These are phyloP conservation scores for Rhinopomastus cyanomelas DNA, from an alignment of 2,113 vertebrate species.

Conservation along the genomic window DNA sequence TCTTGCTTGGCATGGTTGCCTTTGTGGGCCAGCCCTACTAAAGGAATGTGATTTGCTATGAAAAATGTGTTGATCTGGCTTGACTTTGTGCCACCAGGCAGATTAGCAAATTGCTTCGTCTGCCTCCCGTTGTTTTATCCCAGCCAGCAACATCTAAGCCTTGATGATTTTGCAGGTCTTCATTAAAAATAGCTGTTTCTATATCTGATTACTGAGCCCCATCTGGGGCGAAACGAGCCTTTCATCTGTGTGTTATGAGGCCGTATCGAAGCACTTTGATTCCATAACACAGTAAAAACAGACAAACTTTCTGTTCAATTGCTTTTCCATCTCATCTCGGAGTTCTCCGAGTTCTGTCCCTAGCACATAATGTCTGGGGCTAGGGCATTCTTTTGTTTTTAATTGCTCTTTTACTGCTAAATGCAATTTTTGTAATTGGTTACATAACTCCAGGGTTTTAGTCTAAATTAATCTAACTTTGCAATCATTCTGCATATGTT, in stretches of 20 bases:
- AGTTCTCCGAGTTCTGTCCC: neutral
- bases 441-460: constrained; percentile 50
- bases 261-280: neutral
- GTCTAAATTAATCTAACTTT: constrained; percentile 55
- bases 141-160: constrained; percentile 51
- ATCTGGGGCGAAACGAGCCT: constrained; percentile 43
- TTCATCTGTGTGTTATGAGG: constrained; percentile 49
- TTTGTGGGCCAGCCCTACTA: neutral
- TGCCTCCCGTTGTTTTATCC: constrained; percentile 20
- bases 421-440: constrained; percentile 51
- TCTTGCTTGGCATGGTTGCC: constrained; percentile 5
- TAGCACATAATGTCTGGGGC: neutral
- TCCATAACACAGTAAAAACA: constrained; percentile 25
- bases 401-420: constrained; percentile 43
- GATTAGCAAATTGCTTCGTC: constrained; percentile 36
- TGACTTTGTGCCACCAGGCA: constrained; percentile 40
- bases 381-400: neutral
- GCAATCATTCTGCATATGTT: constrained; percentile 19
- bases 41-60: constrained; percentile 59
- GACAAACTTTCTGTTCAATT: constrained; percentile 19
- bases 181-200: constrained; percentile 61
- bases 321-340: constrained; percentile 14
- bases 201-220: constrained; percentile 53
- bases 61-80: constrained; percentile 54
- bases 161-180: constrained; percentile 45